These are phyloP conservation scores for Oncorhynchus clarkii DNA, from an alignment of 2,113 vertebrate species.

Conservation along the genomic window DNA sequence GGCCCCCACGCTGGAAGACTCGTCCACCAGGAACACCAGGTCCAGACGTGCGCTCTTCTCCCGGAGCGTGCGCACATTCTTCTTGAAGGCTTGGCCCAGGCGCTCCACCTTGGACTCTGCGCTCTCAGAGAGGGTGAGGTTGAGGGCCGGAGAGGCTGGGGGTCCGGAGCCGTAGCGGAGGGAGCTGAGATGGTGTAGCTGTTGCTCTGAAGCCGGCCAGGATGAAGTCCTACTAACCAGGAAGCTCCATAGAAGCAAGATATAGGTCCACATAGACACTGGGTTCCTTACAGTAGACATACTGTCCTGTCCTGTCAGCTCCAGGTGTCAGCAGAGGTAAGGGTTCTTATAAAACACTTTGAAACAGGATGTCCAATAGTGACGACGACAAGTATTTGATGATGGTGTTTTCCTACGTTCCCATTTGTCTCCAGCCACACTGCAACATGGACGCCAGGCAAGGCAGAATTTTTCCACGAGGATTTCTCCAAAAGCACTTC, in stretches of 20 bases:
- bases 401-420: neutral
- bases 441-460: constrained; percentile 2
- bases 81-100: constrained; percentile 87
- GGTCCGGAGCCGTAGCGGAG: constrained; percentile 51
- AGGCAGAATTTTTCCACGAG: neutral
- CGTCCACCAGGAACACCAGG: constrained; percentile 95
- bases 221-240: constrained; percentile 52
- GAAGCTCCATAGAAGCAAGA: constrained; percentile 46
- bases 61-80: constrained; percentile 85
- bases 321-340: neutral
- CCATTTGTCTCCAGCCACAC: constrained; percentile 28
- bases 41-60: constrained; percentile 84
- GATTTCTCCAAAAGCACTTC: neutral
- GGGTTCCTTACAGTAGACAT: constrained; percentile 60
- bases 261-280: constrained; percentile 44
- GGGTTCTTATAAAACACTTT: neutral
- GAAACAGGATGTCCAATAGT: neutral
- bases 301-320: neutral
- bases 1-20: constrained; percentile 93
- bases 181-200: constrained; percentile 25
- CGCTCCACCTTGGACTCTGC: constrained; percentile 85
- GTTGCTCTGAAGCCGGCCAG: constrained; percentile 32
- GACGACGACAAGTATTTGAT: neutral
- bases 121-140: constrained; percentile 66
- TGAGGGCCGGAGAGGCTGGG: constrained; percentile 24